These are phyloP conservation scores for Hyalella azteca DNA, from an alignment of 2,888 invertebrate genomes.

Conservation along the genomic window DNA sequence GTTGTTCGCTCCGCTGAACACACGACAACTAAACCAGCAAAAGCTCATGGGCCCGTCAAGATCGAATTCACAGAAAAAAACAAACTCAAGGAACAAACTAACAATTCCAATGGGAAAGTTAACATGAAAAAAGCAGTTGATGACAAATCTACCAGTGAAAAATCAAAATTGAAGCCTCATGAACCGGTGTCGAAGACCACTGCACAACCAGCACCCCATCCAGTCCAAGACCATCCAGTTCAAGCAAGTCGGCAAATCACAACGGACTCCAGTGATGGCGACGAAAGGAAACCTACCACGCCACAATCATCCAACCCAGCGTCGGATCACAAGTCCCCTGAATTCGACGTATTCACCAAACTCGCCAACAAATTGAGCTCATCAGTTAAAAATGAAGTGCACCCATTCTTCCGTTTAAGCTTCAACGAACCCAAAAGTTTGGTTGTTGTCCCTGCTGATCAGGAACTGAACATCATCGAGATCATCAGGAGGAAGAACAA, in stretches of 20 bases:
- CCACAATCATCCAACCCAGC: conserved; percentile 30
- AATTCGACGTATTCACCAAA: background rate
- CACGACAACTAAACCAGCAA: background rate
- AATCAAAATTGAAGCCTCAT: conserved; percentile 14
- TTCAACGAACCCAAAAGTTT: background rate
- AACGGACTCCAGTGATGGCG: conserved; percentile 19
- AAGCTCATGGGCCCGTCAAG: background rate
- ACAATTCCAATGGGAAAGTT: background rate
- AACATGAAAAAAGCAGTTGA: background rate
- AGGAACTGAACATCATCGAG: conserved; percentile 20
- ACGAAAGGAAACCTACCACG: conserved; percentile 36
- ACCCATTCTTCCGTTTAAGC: background rate
- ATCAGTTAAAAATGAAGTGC: background rate
- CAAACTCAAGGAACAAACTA: background rate
- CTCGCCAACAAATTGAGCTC: conserved; percentile 11
- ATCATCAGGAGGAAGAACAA: conserved; percentile 36
- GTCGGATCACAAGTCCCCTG: background rate
- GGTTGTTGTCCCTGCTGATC: background rate
- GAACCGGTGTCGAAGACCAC: conserved; percentile 42
- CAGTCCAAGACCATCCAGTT: conserved; percentile 57
- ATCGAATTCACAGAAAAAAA: background rate
- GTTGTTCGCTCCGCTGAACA: background rate
- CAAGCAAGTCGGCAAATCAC: conserved; percentile 53
- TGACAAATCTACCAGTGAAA: no score
- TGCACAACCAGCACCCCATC: conserved; percentile 53